A percentile compares a stretch with the other conserved stretches of the same genome.
phyloP scores from a whole-genome alignment of 2,888 invertebrate species.

The Nomada flava region DNA sequence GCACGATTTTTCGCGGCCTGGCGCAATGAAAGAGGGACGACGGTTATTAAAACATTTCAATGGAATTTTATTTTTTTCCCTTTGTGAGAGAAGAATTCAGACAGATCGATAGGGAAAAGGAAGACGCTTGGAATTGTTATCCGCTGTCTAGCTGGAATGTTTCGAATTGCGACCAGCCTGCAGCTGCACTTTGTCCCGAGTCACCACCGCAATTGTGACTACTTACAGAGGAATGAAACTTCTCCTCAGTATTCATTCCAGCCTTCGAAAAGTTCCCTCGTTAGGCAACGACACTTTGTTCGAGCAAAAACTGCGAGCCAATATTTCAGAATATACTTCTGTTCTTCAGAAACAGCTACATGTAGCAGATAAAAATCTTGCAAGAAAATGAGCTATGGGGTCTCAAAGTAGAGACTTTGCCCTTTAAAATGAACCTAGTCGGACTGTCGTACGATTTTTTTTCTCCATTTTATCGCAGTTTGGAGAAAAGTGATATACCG shows the following conservation, averaged over 20 bases:
- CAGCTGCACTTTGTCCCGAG: conserved; percentile 51
- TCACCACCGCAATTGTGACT: conserved; percentile 40
- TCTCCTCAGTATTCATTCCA: conserved; percentile 20
- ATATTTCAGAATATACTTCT: no score
- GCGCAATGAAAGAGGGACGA: not conserved
- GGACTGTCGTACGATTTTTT: no score
- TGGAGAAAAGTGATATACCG: no score
- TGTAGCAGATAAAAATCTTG: no score
- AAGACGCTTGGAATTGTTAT: conserved; percentile 40
- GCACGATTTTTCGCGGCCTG: conserved; percentile 47
- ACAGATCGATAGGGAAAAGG: conserved; percentile 44
- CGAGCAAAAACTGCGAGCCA: conserved; percentile 8
- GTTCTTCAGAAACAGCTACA: not conserved
- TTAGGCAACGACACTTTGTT: conserved; percentile 48
- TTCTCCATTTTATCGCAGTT: no score
- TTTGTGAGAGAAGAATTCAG: conserved; percentile 9
- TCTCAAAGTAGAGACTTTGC: no score
- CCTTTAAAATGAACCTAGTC: no score
- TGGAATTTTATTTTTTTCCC: conserved; percentile 43
- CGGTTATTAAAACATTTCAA: conserved; percentile 61
- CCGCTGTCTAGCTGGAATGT: conserved; percentile 27
- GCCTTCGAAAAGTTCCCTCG: conserved; percentile 45
- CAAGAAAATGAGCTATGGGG: no score
- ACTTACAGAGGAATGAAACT: conserved; percentile 20
- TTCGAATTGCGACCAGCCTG: conserved; percentile 28